A percentile compares a stretch with the other conserved stretches of the same genome.
Conservation (phyloP, 2,797 vertebrate species). For the Gila robusta region DNA sequence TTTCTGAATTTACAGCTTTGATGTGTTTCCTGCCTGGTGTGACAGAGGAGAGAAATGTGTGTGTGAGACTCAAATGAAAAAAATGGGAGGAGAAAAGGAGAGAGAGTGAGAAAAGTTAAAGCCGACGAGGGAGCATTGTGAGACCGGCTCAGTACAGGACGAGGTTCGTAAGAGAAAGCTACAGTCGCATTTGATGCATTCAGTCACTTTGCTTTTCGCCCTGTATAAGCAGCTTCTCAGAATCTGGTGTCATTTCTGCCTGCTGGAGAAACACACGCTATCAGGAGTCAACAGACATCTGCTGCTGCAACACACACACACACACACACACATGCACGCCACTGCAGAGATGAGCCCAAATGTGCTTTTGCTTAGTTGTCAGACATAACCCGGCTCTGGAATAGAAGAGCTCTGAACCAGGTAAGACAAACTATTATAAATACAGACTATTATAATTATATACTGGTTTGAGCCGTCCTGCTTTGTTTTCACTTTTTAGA, state of each 20-base stretch:
- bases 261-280: slow-evolving; percentile 60
- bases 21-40: slow-evolving; percentile 42
- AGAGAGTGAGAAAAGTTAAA: slow-evolving; percentile 29
- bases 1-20: slow-evolving; percentile 53
- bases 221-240: slow-evolving; percentile 62
- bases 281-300: slow-evolving; percentile 66
- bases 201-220: slow-evolving; percentile 42
- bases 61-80: slow-evolving; percentile 22
- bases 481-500: background rate
- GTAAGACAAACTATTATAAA: slow-evolving; percentile 57
- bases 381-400: slow-evolving; percentile 54
- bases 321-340: slow-evolving; percentile 30
- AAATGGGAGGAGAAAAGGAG: slow-evolving; percentile 44
- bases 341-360: slow-evolving; percentile 58
- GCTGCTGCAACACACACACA: slow-evolving; percentile 21
- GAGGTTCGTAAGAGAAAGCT: slow-evolving; percentile 41
- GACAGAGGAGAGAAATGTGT: slow-evolving; percentile 35
- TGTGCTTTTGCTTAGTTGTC: slow-evolving; percentile 39
- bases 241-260: slow-evolving; percentile 66
- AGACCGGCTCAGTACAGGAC: slow-evolving; percentile 30
- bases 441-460: background rate
- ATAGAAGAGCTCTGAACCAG: slow-evolving; percentile 53
- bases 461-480: background rate
- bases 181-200: slow-evolving; percentile 50
- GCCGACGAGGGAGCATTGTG: slow-evolving; percentile 2